phyloP scores from a whole-genome alignment of 2,797 vertebrate species.

The Serranus cabrilla region DNA sequence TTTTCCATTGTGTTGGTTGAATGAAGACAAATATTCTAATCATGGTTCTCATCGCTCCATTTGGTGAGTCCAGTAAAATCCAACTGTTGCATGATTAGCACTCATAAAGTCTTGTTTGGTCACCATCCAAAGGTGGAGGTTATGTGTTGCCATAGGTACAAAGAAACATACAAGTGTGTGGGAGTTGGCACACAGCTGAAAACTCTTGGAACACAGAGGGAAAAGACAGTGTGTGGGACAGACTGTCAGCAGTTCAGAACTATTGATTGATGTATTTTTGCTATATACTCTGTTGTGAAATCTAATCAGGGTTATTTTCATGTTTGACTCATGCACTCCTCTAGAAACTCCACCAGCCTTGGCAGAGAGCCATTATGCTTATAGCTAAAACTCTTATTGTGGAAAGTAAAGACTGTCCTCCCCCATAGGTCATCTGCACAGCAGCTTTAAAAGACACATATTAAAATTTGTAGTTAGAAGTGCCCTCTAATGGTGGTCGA shows the following conservation, averaged over 20 bases:
- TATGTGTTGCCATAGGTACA: conserved; percentile 44
- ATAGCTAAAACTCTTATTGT: background rate
- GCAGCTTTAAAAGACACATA: no score
- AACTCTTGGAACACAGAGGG: conserved; percentile 15
- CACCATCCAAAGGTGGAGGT: conserved; percentile 8
- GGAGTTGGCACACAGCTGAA: conserved; percentile 39
- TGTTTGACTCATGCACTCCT: background rate
- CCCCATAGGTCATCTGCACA: no score
- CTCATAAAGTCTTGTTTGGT: conserved; percentile 35
- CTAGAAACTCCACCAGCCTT: background rate
- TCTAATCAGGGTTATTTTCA: conserved; percentile 18
- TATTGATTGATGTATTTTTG: conserved; percentile 3
- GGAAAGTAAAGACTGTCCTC: background rate
- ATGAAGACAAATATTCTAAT: conserved; percentile 35
- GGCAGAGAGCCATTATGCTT: background rate
- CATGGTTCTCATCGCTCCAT: conserved; percentile 16
- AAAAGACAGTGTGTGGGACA: conserved; percentile 10
- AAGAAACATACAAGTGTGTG: conserved; percentile 29
- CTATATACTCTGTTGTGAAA: conserved; percentile 2
- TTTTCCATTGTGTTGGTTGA: conserved; percentile 5
- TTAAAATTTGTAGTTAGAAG: no score
- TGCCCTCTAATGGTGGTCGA: no score
- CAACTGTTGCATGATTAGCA: conserved; percentile 38
- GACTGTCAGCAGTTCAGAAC: background rate
- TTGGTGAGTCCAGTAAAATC: conserved; percentile 20